These are phyloP conservation scores for Pholis gunnellus DNA, from an alignment of 2,113 vertebrate genomes.

Conservation along the genomic window DNA sequence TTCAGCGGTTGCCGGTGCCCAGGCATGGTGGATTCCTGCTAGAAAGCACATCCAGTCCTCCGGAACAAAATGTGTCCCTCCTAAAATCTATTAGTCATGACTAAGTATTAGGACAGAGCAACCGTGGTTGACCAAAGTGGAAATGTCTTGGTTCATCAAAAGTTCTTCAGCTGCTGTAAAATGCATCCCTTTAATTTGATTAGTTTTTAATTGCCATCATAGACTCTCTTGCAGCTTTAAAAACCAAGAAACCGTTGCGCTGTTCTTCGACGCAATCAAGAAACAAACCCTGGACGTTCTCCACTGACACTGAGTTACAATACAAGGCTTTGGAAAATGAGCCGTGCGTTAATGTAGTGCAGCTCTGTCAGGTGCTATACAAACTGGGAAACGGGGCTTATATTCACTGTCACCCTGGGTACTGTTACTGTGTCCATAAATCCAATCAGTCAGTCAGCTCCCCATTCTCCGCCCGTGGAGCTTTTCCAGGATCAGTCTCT, in stretches of 20 bases:
- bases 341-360: constrained; percentile 10
- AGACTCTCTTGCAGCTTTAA: constrained; percentile 5
- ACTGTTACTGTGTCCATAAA: constrained; percentile 54
- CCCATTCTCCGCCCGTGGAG: constrained; percentile 49
- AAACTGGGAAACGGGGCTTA: constrained; percentile 35
- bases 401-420: constrained; percentile 41
- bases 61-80: constrained; percentile 47
- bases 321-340: constrained; percentile 30
- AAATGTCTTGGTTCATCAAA: neutral
- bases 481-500: constrained; percentile 50
- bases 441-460: constrained; percentile 45
- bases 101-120: constrained; percentile 26
- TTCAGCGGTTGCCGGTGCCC: constrained; percentile 35
- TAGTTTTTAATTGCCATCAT: constrained; percentile 7
- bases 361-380: constrained; percentile 14
- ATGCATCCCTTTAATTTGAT: neutral
- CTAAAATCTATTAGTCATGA: constrained; percentile 27
- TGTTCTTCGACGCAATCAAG: constrained; percentile 16
- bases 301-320: constrained; percentile 20
- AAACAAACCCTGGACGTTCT: constrained; percentile 25
- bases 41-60: constrained; percentile 55
- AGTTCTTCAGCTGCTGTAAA: neutral
- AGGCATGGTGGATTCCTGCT: constrained; percentile 55
- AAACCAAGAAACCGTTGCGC: constrained; percentile 16
- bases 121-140: neutral